Evolutionary conservation across 1,140 invertebrate genomes (phyloP), one percentile per base, ranked within the genome.

Genomic region (Saccostrea glomerata): DNA sequence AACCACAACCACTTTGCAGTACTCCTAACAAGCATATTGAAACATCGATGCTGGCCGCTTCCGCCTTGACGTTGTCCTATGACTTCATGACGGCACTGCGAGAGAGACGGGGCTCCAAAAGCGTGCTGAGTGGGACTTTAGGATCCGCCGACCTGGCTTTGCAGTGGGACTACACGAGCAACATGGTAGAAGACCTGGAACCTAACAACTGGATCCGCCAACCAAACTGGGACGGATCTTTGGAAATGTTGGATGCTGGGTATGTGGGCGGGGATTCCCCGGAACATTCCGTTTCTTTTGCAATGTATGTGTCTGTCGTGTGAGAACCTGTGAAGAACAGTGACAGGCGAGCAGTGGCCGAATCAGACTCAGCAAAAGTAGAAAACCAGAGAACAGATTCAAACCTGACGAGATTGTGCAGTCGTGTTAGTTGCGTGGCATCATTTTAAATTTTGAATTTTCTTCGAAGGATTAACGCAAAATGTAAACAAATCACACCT

Each of bases 161-260:
- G 20, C 54, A 58, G 55, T 85, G 84, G 84, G 54, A 84, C 82
- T 84, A 54, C 54, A 7, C 25, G 25, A 47, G 20, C 20, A 56
- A 23, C 4, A 12, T 85, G 30, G 30, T 12, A 11, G 56, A 36
- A n/a, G 58, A 58, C 54, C 9, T 63, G 17, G 58, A 63, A 2
- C 25, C 84, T n/a, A 63, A 85, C 56, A 63, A 25, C n/a, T 85
- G 84, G 84, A 58, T 85, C 54, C 84, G 23, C 30, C 47, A 85
- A 20, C 20, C 84, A n/a, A 58, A 58, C 4, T 85, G 84, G 84
- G 56, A 85, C 20, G 84, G 47, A 23, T 56, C 84, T 7, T 7
- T 63, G 56, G 84, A 63, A 23, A 85, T 85, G 84, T 85, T 85
- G 56, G 84, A 58, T 12, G 20, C 84, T 20, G 84, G 84, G 20